Conservation (phyloP, 2,888 invertebrate species). For the Lasioglossum leucozonium region DNA sequence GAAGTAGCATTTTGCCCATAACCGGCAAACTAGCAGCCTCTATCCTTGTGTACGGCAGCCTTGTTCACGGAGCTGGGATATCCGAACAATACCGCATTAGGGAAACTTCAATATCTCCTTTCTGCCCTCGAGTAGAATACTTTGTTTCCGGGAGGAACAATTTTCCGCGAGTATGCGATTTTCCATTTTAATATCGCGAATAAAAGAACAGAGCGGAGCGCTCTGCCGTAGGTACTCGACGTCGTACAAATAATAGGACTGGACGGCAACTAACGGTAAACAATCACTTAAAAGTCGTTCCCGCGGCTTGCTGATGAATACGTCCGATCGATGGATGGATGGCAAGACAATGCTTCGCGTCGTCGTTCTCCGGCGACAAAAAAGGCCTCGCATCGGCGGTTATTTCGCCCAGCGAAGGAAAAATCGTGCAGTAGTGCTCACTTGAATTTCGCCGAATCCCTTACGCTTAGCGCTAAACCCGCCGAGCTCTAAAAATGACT, state of each 20-base stretch:
- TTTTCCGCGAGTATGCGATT: slow-evolving; percentile 22
- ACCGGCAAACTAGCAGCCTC: neutral
- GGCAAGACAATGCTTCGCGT: slow-evolving; percentile 34
- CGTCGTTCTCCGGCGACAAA: slow-evolving; percentile 1
- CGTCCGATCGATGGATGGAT: slow-evolving; percentile 28
- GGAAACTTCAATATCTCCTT: slow-evolving; percentile 1
- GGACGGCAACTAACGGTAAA: neutral
- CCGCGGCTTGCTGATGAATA: neutral
- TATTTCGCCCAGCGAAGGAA: slow-evolving; percentile 1
- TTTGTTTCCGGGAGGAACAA: slow-evolving; percentile 34
- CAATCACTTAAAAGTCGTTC: neutral
- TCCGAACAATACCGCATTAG: neutral
- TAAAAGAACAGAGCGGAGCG: neutral
- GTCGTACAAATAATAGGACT: neutral
- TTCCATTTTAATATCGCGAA: slow-evolving; percentile 1
- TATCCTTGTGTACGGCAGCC: neutral
- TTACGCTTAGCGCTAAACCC: too few relatives aligned
- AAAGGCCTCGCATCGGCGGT: neutral
- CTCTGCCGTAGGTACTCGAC: neutral
- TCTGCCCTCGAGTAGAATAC: slow-evolving; percentile 2
- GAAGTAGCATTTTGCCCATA: neutral
- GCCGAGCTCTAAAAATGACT: too few relatives aligned
- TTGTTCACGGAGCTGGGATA: neutral
- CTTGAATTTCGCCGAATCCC: too few relatives aligned
- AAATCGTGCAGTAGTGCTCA: slow-evolving; percentile 14